Evolutionary conservation across 1,140 invertebrate genomes (phyloP).

Genomic region (Ectropis grisescens): DNA sequence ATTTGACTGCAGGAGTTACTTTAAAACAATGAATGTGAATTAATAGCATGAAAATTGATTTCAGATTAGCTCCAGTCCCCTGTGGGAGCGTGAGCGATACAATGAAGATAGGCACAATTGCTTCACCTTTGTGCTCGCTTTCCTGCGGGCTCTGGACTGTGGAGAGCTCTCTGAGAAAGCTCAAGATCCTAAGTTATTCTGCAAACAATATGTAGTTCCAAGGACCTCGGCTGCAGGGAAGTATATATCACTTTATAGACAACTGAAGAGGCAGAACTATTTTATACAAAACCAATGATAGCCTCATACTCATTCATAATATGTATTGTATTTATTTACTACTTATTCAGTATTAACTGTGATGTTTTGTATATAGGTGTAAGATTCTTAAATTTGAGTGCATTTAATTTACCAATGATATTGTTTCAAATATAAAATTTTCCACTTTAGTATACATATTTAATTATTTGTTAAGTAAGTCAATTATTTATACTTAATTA

Average conservation of each 20-base stretch:
- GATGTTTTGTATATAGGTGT: conserved; percentile 52
- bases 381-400: conserved; percentile 43
- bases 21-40: too few species aligned
- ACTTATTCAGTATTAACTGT: conserved; percentile 63
- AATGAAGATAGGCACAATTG: conserved; percentile 82
- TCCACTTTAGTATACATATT: conserved; percentile 2
- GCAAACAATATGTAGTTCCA: conserved; percentile 82
- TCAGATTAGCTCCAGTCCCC: conserved; percentile 72
- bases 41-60: too few species aligned
- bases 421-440: conserved; percentile 3
- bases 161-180: conserved; percentile 75
- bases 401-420: conserved; percentile 59
- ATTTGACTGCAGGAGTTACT: too few species aligned
- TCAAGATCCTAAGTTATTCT: conserved; percentile 76
- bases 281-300: conserved; percentile 63
- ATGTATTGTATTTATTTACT: conserved; percentile 35
- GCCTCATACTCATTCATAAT: conserved; percentile 13
- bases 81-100: conserved; percentile 78
- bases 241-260: conserved; percentile 84
- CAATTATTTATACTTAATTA: too few species aligned
- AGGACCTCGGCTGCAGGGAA: conserved; percentile 82
- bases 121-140: conserved; percentile 84
- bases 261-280: conserved; percentile 69
- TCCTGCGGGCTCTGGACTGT: conserved; percentile 76
- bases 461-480: too few species aligned